Conservation (phyloP, 2,888 invertebrate species). For the Malthinus seriepunctatus region DNA sequence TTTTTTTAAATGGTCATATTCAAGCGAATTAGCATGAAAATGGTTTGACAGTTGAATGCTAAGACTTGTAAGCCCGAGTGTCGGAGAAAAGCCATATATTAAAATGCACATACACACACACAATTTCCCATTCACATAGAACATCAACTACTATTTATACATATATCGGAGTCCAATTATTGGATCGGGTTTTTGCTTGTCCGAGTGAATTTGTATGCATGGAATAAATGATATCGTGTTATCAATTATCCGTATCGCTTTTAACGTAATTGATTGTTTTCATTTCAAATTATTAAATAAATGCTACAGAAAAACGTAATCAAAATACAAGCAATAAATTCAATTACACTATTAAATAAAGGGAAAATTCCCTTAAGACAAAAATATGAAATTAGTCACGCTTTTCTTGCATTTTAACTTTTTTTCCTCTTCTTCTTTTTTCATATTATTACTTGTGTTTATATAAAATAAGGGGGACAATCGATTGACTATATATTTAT, state of each 20-base stretch:
- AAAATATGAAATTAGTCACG: background rate
- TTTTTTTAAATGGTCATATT: conserved; percentile 51
- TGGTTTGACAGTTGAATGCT: conserved; percentile 54
- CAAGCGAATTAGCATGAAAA: conserved; percentile 55
- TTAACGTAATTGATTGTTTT: conserved; percentile 29
- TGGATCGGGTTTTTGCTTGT: conserved; percentile 51
- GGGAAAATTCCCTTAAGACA: background rate
- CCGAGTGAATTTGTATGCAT: conserved; percentile 54
- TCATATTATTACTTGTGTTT: background rate
- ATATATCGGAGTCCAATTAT: conserved; percentile 51
- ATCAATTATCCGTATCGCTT: conserved; percentile 35
- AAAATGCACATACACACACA: conserved; percentile 44
- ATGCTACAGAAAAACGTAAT: conserved; percentile 2
- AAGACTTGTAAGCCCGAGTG: conserved; percentile 39
- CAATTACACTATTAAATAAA: conserved; percentile 1
- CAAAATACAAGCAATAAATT: background rate
- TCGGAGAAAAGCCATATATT: conserved; percentile 31
- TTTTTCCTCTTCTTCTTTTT: background rate
- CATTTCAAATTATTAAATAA: conserved; percentile 9
- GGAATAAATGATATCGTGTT: conserved; percentile 52
- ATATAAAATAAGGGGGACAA: conserved; percentile 17
- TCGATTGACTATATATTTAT: conserved; percentile 41
- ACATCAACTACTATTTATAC: conserved; percentile 36
- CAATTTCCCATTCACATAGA: conserved; percentile 44
- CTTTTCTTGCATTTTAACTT: conserved; percentile 3